Percentiles rank a stretch among this genome's conserved stretches.
Evolutionary conservation across 2,113 vertebrate species (phyloP).

Genomic region (Hystrix brachyura): DNA sequence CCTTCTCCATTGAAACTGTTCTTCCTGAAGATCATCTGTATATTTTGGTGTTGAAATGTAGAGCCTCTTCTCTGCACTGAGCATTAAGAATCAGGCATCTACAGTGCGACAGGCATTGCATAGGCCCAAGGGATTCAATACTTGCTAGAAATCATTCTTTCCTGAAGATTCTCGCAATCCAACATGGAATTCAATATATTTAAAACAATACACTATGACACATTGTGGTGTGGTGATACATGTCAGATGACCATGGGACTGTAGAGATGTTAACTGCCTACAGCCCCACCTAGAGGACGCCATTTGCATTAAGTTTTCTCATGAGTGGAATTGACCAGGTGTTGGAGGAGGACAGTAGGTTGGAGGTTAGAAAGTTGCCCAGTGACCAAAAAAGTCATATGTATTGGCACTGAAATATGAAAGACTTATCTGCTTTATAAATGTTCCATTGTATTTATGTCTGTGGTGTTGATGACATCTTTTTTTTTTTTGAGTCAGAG

Average conservation of each 20-base stretch:
- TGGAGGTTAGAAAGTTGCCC: neutral
- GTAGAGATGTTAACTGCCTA: neutral
- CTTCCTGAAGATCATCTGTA: constrained; percentile 5
- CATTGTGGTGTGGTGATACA: neutral
- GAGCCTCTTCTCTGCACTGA: constrained; percentile 10
- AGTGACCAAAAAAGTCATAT: neutral
- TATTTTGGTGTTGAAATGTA: constrained; percentile 24
- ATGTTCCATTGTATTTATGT: neutral
- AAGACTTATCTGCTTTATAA: constrained; percentile 1
- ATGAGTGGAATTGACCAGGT: neutral
- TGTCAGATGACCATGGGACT: neutral
- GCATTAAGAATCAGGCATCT: neutral
- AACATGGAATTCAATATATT: neutral
- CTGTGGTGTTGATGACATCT: neutral
- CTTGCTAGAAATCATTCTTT: neutral
- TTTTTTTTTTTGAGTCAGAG: no score
- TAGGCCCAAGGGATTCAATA: neutral
- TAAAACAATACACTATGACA: neutral
- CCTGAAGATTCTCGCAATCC: neutral
- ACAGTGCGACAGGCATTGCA: neutral
- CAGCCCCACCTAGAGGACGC: neutral
- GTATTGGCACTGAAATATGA: neutral
- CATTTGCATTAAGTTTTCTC: neutral
- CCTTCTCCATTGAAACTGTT: neutral
- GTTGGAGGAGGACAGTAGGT: neutral